Percentiles rank a stretch among this genome's conserved stretches.
Evolutionary conservation across 2,113 vertebrate species (phyloP).

Genomic region (Neodon shergylaensis): DNA sequence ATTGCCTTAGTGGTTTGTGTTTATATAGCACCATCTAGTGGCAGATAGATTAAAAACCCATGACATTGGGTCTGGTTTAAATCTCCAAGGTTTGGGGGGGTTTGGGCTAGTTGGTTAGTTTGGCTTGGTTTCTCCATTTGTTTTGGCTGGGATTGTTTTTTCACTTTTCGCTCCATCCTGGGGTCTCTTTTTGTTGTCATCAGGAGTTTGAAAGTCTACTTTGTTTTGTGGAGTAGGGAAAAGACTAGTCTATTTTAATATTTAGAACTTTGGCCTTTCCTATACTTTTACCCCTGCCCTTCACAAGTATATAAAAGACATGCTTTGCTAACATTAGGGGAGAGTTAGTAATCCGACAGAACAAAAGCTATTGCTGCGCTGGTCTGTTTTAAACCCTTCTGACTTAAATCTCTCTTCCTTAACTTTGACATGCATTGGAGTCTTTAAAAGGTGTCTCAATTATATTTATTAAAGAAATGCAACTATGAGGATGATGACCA

Average conservation of each 20-base stretch:
- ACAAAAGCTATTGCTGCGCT: background rate
- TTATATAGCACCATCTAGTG: slow-evolving; percentile 84
- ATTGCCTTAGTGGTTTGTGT: slow-evolving; percentile 58
- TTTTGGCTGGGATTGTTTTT: background rate
- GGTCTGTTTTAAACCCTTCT: background rate
- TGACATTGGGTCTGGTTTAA: background rate
- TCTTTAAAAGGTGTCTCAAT: background rate
- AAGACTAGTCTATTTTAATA: background rate
- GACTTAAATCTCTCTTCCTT: background rate
- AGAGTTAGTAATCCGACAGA: slow-evolving; percentile 26
- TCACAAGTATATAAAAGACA: slow-evolving; percentile 36
- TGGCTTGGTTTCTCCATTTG: background rate
- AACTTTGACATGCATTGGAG: background rate
- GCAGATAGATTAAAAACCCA: rapidly evolving
- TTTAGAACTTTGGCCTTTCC: background rate
- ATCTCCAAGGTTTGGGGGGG: background rate
- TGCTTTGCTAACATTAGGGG: slow-evolving; percentile 24
- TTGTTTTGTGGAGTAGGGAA: background rate
- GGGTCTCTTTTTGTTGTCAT: background rate
- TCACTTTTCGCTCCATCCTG: background rate
- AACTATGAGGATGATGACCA: background rate
- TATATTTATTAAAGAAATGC: background rate
- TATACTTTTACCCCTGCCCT: background rate
- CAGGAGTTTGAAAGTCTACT: slow-evolving; percentile 39
- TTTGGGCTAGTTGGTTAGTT: background rate